Conservation (phyloP, 2,888 invertebrate species). For the Sialis fuliginosa region DNA sequence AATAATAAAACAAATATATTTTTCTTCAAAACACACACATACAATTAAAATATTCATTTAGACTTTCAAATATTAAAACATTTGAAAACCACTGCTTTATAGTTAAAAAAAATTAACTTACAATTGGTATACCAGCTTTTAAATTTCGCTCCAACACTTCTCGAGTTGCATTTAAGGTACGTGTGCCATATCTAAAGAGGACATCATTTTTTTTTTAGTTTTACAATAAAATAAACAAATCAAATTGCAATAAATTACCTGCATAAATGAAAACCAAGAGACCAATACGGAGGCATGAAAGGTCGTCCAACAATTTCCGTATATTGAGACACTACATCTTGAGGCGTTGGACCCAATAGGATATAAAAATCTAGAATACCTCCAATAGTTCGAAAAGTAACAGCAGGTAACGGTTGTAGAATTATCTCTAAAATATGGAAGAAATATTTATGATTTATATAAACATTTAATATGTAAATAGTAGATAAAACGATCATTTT, state of each 20-base stretch:
- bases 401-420: constrained; percentile 60
- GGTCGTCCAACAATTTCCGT: constrained; percentile 55
- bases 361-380: constrained; percentile 67
- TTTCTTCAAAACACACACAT: neutral
- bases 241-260: constrained; percentile 25
- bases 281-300: constrained; percentile 74
- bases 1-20: neutral
- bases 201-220: neutral
- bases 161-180: constrained; percentile 41
- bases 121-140: constrained; percentile 60
- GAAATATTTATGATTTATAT: neutral
- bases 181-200: constrained; percentile 40
- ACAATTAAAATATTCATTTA: neutral
- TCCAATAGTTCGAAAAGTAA: constrained; percentile 69
- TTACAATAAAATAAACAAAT: neutral
- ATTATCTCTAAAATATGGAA: constrained; percentile 44
- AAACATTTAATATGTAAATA: too few relatives aligned
- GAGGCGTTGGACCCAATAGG: constrained; percentile 57
- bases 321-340: constrained; percentile 48
- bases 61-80: neutral
- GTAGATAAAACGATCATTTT: too few relatives aligned
- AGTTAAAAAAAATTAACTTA: constrained; percentile 33
- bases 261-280: constrained; percentile 75
- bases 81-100: too few relatives aligned
- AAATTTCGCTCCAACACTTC: constrained; percentile 48